Evolutionary conservation across 1,140 invertebrate genomes (phyloP), one percentile per base, ranked within the genome.

Genomic region (Asobara japonica): DNA sequence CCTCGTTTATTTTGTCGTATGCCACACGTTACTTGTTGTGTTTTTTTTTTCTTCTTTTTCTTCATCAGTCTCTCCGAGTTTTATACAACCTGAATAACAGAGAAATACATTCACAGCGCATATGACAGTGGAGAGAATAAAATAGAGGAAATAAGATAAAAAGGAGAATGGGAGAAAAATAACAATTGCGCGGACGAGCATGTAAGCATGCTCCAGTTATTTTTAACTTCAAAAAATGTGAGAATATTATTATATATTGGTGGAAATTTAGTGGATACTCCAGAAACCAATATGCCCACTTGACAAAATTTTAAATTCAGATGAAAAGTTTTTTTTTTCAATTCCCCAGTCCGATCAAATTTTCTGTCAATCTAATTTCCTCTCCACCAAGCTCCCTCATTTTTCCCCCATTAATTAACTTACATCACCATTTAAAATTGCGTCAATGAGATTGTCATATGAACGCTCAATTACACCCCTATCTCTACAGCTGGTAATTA

Each of bases 201-300:
- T 60, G 51, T 27, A 27, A 27, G 27, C 20, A 60, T 60, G 51
- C 51, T 27, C 51, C 27, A 60, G 51, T 60, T 60, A 60, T 60
- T 60, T n/a, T 27, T 20, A 27, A 25, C 10, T 60, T 38, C 27
- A 20, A 60, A 60, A 60, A 60, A 60, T 27, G 27, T 60, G 20
- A 20, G 11, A 13, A 20, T 27, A 60, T 60, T 25, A 29, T 36
- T 36, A n/a, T n/a, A n/a, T 45, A 45, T 13, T 45, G 41, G 13
- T 16, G n/a, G 18, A 7, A 45, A 45, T 45, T 45, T 45, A 16
- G 2, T 16, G n/a, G 41, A 45, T 45, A 45, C 7, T 11, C 18
- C 41, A 45, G 41, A 16, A 45, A 16, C 8, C 36, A n/a, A 13
- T 38, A 38, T 3, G 36, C n/a, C 3, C n/a, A 7, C 18, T 45